Evolutionary conservation across 2,797 vertebrate genomes (phyloP).

Genomic region (Enteromius anoplus): DNA sequence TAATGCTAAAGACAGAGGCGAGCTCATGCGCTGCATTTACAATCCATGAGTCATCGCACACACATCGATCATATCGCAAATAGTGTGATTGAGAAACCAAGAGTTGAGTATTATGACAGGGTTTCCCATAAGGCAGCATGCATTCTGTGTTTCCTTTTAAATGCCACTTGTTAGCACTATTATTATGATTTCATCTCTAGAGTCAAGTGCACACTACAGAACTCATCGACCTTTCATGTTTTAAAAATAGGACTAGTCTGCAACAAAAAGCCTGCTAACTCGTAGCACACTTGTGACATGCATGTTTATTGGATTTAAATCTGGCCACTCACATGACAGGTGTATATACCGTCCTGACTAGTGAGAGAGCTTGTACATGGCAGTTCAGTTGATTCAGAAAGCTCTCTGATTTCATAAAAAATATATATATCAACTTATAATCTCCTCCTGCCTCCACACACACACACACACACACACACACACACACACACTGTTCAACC

Average conservation of each 20-base stretch:
- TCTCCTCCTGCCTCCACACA: too few relatives aligned
- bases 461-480: background rate
- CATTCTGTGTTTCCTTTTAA: background rate
- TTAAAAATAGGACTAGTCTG: background rate
- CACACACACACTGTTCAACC: too few relatives aligned
- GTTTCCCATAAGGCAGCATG: slow-evolving; percentile 56
- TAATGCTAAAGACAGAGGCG: slow-evolving; percentile 47
- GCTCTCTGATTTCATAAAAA: background rate
- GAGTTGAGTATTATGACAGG: slow-evolving; percentile 27
- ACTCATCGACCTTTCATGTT: background rate
- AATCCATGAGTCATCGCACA: slow-evolving; percentile 57
- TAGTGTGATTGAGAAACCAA: slow-evolving; percentile 55
- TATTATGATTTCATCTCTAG: background rate
- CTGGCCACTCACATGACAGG: background rate
- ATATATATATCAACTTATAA: too few relatives aligned
- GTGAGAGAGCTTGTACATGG: background rate
- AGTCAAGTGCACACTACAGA: background rate
- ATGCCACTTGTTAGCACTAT: slow-evolving; percentile 46
- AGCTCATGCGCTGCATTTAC: slow-evolving; percentile 56
- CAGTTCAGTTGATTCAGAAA: background rate
- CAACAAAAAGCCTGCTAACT: background rate
- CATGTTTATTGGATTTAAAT: background rate
- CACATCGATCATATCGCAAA: slow-evolving; percentile 50
- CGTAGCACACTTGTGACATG: background rate
- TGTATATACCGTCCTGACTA: background rate